phyloP scores from a whole-genome alignment of 2,888 invertebrate genomes.

The Lamproptera curius region DNA sequence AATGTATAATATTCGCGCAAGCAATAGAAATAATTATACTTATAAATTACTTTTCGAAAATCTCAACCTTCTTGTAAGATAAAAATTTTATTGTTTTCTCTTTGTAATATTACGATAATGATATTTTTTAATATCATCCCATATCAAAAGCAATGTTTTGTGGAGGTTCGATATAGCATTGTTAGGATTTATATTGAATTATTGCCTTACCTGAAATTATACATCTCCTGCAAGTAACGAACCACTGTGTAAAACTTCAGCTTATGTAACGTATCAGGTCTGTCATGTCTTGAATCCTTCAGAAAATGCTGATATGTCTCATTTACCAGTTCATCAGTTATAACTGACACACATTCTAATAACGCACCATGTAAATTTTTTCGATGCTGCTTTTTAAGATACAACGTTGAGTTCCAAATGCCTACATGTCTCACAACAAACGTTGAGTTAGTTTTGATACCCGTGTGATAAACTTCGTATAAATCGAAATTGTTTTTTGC shows the following conservation, averaged over 20 bases:
- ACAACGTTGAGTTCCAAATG: constrained; percentile 51
- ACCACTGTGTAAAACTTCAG: constrained; percentile 79
- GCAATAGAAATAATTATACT: too few species aligned
- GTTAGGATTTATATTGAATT: too few species aligned
- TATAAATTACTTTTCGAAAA: too few species aligned
- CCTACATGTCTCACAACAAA: constrained; percentile 69
- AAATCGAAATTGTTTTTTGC: constrained; percentile 37
- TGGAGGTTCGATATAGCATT: too few species aligned
- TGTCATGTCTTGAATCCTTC: constrained; percentile 34
- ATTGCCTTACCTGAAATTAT: constrained; percentile 82
- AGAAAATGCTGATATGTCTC: constrained; percentile 70
- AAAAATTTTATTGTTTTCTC: too few species aligned
- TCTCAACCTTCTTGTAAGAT: too few species aligned
- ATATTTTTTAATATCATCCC: too few species aligned
- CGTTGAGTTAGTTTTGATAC: constrained; percentile 70
- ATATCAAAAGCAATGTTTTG: too few species aligned
- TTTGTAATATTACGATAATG: too few species aligned
- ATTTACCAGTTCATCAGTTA: constrained; percentile 45
- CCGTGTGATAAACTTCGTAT: constrained; percentile 76
- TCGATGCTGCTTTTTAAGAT: constrained; percentile 55
- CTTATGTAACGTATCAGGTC: constrained; percentile 20
- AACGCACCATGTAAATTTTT: constrained; percentile 75
- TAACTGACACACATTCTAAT: constrained; percentile 75
- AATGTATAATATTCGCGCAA: too few species aligned
- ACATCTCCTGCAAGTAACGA: constrained; percentile 79